Conservation (phyloP, 2,888 invertebrate species). For the Perizoma flavofasciatum region DNA sequence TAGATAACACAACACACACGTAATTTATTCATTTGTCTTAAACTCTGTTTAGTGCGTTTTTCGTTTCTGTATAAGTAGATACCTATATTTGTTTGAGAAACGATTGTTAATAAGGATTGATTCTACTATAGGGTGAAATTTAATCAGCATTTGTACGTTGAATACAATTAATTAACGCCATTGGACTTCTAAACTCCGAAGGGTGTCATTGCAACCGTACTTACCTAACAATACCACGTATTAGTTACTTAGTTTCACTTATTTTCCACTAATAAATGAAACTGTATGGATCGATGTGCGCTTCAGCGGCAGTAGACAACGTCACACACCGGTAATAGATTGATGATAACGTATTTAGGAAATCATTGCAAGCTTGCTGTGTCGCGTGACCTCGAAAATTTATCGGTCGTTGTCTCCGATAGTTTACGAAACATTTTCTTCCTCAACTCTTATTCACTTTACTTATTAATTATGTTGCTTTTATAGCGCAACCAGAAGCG, state of each 20-base stretch:
- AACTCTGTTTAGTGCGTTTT: background rate
- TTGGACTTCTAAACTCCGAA: no score
- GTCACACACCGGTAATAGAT: conserved; percentile 52
- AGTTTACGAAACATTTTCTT: conserved; percentile 63
- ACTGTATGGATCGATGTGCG: conserved; percentile 33
- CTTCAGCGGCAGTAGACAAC: conserved; percentile 43
- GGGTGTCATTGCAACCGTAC: no score
- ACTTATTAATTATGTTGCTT: conserved; percentile 6
- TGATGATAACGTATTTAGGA: conserved; percentile 58
- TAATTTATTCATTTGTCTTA: no score
- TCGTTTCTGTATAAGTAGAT: no score
- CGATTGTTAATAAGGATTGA: no score
- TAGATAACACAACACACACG: no score
- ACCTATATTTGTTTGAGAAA: no score
- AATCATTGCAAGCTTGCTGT: conserved; percentile 51
- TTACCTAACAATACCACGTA: no score
- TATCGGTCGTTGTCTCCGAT: conserved; percentile 70
- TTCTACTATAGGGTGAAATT: no score
- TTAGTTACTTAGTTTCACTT: no score
- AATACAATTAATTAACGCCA: no score
- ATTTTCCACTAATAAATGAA: conserved; percentile 25
- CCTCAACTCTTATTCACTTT: conserved; percentile 18
- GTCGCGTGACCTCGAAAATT: conserved; percentile 59
- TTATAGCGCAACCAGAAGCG: conserved; percentile 4
- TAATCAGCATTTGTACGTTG: no score